These are phyloP conservation scores for Nyctereutes procyonoides DNA, from an alignment of 2,113 vertebrate species.

Conservation along the genomic window DNA sequence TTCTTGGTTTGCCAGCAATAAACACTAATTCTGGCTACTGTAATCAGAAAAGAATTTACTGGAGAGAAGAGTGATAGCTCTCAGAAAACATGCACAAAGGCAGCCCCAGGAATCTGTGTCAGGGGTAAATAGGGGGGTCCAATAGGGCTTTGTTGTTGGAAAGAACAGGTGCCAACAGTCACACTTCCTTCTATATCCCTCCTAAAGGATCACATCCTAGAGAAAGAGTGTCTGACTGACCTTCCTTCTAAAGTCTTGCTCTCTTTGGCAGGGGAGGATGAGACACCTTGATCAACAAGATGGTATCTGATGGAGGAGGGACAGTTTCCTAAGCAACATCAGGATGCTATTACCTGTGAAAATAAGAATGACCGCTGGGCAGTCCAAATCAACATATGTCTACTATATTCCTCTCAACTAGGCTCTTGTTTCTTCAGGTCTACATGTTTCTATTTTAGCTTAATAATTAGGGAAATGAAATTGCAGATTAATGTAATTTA, in stretches of 20 bases:
- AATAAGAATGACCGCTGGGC: neutral
- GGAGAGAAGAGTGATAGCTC: neutral
- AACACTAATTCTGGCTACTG: neutral
- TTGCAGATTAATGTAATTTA: neutral
- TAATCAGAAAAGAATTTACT: neutral
- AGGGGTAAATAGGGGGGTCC: neutral
- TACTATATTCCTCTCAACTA: neutral
- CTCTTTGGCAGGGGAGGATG: neutral
- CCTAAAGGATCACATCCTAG: neutral
- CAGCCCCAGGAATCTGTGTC: neutral
- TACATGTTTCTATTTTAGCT: neutral
- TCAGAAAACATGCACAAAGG: neutral
- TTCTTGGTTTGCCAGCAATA: conserved; percentile 56
- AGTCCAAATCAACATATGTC: neutral
- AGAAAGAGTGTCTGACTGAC: neutral
- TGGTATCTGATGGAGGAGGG: neutral
- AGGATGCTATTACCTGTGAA: neutral
- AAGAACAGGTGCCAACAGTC: neutral
- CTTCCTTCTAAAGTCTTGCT: neutral
- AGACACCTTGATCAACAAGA: neutral
- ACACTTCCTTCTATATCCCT: neutral
- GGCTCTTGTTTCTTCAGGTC: neutral
- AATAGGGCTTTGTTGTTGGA: neutral
- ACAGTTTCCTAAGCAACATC: neutral
- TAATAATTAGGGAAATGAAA: neutral